A percentile compares a stretch with the other conserved stretches of the same genome.
These are phyloP conservation scores for Acleris holmiana DNA, from an alignment of 2,888 invertebrate genomes.

Conservation along the genomic window DNA sequence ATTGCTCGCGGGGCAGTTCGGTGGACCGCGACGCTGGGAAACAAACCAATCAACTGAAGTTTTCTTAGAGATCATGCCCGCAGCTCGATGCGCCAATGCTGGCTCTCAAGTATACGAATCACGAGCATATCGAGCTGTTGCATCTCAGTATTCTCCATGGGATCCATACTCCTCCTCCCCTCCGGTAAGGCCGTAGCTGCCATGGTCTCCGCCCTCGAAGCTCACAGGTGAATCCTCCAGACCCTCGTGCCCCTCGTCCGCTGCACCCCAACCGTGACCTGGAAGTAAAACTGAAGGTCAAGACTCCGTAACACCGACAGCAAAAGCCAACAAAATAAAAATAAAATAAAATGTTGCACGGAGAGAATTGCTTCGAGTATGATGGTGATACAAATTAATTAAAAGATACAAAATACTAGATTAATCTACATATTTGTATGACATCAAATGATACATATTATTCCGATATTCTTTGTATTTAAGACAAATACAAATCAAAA, in stretches of 20 bases:
- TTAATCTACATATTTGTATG: too few species aligned
- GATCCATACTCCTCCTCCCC: constrained; percentile 59
- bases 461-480: too few species aligned
- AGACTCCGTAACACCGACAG: neutral
- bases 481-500: too few species aligned
- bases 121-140: neutral
- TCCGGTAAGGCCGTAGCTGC: constrained; percentile 62
- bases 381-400: too few species aligned
- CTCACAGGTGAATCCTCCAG: constrained; percentile 72
- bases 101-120: neutral
- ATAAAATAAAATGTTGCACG: too few species aligned
- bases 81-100: too few species aligned
- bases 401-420: too few species aligned
- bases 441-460: too few species aligned
- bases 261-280: constrained; percentile 76
- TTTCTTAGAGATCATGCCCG: neutral
- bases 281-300: constrained; percentile 42
- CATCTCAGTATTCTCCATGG: constrained; percentile 55
- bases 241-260: constrained; percentile 67
- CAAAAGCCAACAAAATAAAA: too few species aligned
- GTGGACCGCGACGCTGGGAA: constrained; percentile 3
- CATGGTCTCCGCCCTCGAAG: constrained; percentile 70
- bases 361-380: too few species aligned
- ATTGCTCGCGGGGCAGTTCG: constrained; percentile 11
- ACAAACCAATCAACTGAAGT: constrained; percentile 5